Evolutionary conservation across 2,888 invertebrate species (phyloP).

Genomic region (Heliconius charithonia): DNA sequence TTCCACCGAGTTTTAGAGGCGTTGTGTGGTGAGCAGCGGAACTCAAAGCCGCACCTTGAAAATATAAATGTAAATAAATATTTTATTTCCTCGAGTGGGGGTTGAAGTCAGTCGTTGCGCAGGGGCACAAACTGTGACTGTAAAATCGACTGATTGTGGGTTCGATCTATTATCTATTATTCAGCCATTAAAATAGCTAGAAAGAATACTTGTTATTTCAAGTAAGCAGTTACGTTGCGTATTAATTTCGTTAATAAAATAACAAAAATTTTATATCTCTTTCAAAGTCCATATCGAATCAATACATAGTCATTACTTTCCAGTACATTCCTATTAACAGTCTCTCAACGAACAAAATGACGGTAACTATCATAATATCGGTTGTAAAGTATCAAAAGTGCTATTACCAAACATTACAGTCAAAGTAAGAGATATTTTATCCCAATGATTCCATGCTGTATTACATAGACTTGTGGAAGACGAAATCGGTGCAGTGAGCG

Average conservation of each 20-base stretch:
- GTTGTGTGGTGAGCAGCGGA: too few relatives aligned
- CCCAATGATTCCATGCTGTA: neutral
- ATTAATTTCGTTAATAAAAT: slow-evolving; percentile 10
- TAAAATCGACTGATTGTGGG: too few relatives aligned
- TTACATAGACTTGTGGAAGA: slow-evolving; percentile 4
- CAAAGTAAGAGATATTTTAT: slow-evolving; percentile 15
- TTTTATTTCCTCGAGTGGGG: too few relatives aligned
- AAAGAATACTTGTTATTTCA: neutral
- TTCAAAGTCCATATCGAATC: slow-evolving; percentile 20
- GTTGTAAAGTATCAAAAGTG: slow-evolving; percentile 12
- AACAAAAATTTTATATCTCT: neutral
- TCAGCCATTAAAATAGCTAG: neutral
- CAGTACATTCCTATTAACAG: slow-evolving; percentile 20
- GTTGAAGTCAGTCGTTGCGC: too few relatives aligned
- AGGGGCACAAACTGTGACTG: too few relatives aligned
- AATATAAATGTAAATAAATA: too few relatives aligned
- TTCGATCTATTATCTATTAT: too few relatives aligned
- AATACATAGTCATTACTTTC: slow-evolving; percentile 31
- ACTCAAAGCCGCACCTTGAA: too few relatives aligned
- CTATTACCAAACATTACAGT: slow-evolving; percentile 12
- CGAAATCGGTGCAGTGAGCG: neutral
- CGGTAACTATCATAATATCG: slow-evolving; percentile 5
- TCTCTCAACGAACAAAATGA: slow-evolving; percentile 11
- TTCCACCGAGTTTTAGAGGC: too few relatives aligned
- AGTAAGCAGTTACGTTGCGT: neutral